Conservation (phyloP, 92 coral and sea anemone genomes). For the Siderastrea siderea region DNA sequence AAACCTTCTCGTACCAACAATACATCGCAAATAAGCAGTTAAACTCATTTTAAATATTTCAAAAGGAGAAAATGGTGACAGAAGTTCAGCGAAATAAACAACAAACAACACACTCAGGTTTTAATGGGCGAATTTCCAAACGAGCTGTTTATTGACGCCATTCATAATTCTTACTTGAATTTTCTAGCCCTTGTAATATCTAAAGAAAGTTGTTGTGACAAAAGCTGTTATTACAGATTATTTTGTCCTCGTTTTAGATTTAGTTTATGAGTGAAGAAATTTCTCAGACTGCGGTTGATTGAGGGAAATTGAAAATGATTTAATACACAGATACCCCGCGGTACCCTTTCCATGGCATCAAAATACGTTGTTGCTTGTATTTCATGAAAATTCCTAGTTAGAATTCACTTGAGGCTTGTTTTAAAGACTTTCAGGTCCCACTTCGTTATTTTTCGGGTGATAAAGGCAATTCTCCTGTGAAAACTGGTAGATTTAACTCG, state of each 20-base stretch:
- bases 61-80: too few species aligned
- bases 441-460: too few species aligned
- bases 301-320: not conserved
- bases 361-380: not conserved
- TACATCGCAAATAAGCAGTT: too few species aligned
- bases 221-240: not conserved
- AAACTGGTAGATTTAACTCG: not conserved
- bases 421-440: not conserved
- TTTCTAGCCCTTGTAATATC: too few species aligned
- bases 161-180: too few species aligned
- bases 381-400: not conserved
- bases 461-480: not conserved
- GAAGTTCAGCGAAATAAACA: too few species aligned
- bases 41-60: too few species aligned
- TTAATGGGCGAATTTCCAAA: too few species aligned
- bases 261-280: not conserved
- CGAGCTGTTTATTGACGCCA: too few species aligned
- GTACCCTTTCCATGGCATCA: not conserved
- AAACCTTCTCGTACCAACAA: not conserved
- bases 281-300: not conserved
- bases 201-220: too few species aligned
- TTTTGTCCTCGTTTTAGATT: not conserved
- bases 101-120: not conserved
- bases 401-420: not conserved
- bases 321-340: not conserved